Evolutionary conservation across 2,797 vertebrate genomes (phyloP), one percentile per base, ranked within the genome.

Genomic region (Ptychadena robeensis): DNA sequence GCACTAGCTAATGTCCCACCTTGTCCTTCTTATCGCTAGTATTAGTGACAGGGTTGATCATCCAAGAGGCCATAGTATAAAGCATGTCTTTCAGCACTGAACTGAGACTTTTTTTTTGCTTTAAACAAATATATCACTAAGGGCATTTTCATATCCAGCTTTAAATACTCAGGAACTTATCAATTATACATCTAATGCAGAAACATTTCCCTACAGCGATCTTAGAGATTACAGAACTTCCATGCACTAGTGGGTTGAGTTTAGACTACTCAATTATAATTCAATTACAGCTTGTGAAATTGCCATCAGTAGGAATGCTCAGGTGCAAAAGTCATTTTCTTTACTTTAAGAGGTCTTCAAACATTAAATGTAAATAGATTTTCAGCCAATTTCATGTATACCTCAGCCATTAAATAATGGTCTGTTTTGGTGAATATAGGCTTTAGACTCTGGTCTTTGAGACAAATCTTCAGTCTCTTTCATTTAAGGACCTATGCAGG

Each of bases 101-200:
- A 64, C 53, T 9, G 32, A 82, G 71, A 59, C 32, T 34, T 66
- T 40, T 66, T 40, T 28, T 34, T 18, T 34, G 57, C 57, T 72
- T 76, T 76, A 69, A 70, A 82, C 34, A 82, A 76, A 83, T 31
- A 70, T 32, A 77, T 71, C 37, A 72, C 44, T 73, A 14, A 73
- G 63, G 70, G 63, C 48, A 40, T 48, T 40, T 84, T 81, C 38
- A 65, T 84, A 70, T 4, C 76, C 76, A 73, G 30, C 22, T 48
- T 68, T 83, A 84, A 84, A 68, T 84, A 38, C 70, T 80, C 12
- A 61, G 76, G 69, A 59, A 34, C 35, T 6, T 32, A 80, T 84
- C 44, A 79, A 84, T 84, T 79, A 84, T 84, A 74, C 82, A 80
- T 84, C 61, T 83, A 68, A 82, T 77, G 57, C 53, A 77, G 76